A percentile compares a stretch with the other conserved stretches of the same genome.
Evolutionary conservation across 1,140 invertebrate genomes (phyloP).

Genomic region (Achroia grisella): DNA sequence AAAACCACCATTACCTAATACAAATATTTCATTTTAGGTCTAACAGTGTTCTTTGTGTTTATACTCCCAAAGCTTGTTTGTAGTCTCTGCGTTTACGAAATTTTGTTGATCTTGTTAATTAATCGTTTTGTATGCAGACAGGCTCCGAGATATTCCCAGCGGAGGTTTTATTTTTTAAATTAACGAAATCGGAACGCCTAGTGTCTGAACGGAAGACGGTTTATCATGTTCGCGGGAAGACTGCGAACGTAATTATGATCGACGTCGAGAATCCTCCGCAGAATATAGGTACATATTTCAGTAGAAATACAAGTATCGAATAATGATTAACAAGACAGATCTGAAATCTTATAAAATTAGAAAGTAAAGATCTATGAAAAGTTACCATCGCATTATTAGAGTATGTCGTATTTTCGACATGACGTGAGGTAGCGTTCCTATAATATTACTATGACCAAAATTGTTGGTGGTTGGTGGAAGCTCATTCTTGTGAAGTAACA

Average conservation of each 20-base stretch:
- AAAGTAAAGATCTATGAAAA: too few relatives aligned
- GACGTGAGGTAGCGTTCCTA: too few relatives aligned
- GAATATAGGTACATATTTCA: too few relatives aligned
- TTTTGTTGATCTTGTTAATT: conserved; percentile 60
- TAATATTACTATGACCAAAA: too few relatives aligned
- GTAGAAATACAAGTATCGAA: too few relatives aligned
- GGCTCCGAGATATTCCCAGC: conserved; percentile 16
- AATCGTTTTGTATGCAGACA: conserved; percentile 58
- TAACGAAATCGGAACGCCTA: conserved; percentile 5
- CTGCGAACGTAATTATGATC: conserved; percentile 3
- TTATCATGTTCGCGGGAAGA: conserved; percentile 9
- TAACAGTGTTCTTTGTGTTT: conserved; percentile 31
- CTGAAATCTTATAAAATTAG: too few relatives aligned
- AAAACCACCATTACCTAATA: conserved; percentile 26
- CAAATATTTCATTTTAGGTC: conserved; percentile 26
- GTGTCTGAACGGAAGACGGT: conserved; percentile 3
- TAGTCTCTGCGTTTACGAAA: conserved; percentile 37
- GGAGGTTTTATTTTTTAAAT: conserved; percentile 24
- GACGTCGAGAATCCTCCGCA: too few relatives aligned
- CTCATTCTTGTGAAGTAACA: too few relatives aligned
- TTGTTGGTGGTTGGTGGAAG: too few relatives aligned
- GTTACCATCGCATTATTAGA: too few relatives aligned
- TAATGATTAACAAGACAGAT: too few relatives aligned
- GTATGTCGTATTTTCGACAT: too few relatives aligned
- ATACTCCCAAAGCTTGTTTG: conserved; percentile 31